A percentile compares a stretch with the other conserved stretches of the same genome.
Conservation (phyloP, 2,797 vertebrate species). For the Balearica regulorum region DNA sequence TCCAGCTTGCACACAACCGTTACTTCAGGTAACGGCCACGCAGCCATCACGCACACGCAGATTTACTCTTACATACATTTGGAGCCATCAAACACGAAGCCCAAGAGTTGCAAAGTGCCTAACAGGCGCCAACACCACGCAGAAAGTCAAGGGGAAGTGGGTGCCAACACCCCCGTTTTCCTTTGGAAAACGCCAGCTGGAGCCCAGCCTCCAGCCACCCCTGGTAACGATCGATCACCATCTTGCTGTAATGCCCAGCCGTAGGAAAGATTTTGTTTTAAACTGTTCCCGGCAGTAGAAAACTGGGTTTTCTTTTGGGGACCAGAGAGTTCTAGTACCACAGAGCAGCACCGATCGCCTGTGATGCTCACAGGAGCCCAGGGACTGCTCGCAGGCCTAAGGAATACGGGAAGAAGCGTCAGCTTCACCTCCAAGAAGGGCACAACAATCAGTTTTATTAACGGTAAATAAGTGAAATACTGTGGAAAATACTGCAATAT, state of each 20-base stretch:
- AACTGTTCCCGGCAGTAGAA: background rate
- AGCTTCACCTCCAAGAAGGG: background rate
- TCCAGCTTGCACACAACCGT: background rate
- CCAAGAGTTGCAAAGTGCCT: background rate
- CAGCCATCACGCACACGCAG: background rate
- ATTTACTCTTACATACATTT: background rate
- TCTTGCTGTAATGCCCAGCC: background rate
- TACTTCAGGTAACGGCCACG: background rate
- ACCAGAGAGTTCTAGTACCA: background rate
- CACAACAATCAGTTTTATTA: background rate
- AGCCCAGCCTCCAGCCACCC: background rate
- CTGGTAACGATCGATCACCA: background rate
- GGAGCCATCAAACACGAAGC: background rate
- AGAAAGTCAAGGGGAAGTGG: background rate
- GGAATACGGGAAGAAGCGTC: accelerated
- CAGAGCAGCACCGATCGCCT: background rate
- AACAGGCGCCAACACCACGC: background rate
- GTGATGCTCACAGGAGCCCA: background rate
- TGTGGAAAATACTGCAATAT: background rate
- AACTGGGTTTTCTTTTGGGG: background rate
- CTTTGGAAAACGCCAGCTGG: background rate
- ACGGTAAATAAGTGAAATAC: background rate
- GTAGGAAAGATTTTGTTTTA: background rate
- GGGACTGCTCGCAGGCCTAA: background rate
- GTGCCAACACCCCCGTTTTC: background rate